Percentiles rank a stretch among this genome's conserved stretches.
phyloP scores from a whole-genome alignment of 2,888 invertebrate genomes.

The Pterostichus madidus region DNA sequence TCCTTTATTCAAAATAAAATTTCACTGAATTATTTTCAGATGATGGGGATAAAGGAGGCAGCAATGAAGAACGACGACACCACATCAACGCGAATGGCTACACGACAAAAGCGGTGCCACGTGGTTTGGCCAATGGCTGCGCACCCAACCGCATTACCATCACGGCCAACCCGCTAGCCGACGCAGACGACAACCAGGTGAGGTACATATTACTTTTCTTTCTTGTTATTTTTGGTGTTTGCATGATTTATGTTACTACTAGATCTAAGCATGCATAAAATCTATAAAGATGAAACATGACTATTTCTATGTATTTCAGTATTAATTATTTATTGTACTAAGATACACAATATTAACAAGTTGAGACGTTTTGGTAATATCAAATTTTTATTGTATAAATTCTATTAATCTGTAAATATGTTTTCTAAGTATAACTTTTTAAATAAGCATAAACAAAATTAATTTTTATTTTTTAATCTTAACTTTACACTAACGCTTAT shows the following conservation, averaged over 20 bases:
- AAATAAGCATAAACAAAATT: no score
- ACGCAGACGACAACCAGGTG: constrained; percentile 84
- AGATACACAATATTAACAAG: no score
- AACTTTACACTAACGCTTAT: constrained; percentile 10
- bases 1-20: no score
- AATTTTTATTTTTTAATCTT: no score
- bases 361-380: no score
- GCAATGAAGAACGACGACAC: constrained; percentile 73
- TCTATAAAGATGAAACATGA: neutral
- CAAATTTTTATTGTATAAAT: no score
- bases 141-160: constrained; percentile 82
- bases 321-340: no score
- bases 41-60: constrained; percentile 71
- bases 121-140: constrained; percentile 74
- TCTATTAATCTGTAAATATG: no score
- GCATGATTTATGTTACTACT: constrained; percentile 53
- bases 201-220: constrained; percentile 73
- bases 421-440: neutral
- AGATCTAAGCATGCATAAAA: neutral
- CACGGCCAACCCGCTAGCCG: constrained; percentile 87
- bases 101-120: constrained; percentile 73
- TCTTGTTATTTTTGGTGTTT: constrained; percentile 68
- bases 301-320: no score
- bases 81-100: constrained; percentile 76
- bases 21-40: constrained; percentile 60